phyloP scores from a whole-genome alignment of 2,888 invertebrate species.

The Philopedon plagiatum region DNA sequence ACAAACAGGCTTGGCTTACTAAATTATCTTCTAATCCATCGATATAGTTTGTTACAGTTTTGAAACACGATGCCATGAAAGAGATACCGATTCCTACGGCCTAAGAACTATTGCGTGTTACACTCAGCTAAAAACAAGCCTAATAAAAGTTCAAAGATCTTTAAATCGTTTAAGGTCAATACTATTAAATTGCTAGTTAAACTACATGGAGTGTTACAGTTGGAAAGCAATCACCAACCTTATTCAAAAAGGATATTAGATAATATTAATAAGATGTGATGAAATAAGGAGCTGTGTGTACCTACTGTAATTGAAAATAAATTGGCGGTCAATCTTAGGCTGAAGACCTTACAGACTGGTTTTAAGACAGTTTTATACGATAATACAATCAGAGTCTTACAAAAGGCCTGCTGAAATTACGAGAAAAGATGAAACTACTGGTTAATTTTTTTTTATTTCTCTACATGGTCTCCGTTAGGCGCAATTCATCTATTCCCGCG shows the following conservation, averaged over 20 bases:
- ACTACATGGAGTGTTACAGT: slow-evolving; percentile 8
- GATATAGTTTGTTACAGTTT: slow-evolving; percentile 28
- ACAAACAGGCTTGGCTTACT: slow-evolving; percentile 7
- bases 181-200: slow-evolving; percentile 4
- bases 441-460: too few species aligned
- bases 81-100: neutral
- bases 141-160: slow-evolving; percentile 33
- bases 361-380: too few species aligned
- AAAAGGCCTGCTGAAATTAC: too few species aligned
- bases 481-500: too few species aligned
- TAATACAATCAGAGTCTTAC: too few species aligned
- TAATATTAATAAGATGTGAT: slow-evolving; percentile 14
- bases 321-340: too few species aligned
- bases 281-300: too few species aligned
- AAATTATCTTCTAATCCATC: slow-evolving; percentile 8
- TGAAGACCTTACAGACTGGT: too few species aligned
- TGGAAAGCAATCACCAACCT: slow-evolving; percentile 15
- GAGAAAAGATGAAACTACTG: too few species aligned
- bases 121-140: slow-evolving; percentile 21
- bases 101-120: slow-evolving; percentile 22
- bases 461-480: too few species aligned
- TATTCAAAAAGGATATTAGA: slow-evolving; percentile 3
- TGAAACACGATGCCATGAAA: slow-evolving; percentile 6
- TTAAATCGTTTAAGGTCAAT: slow-evolving; percentile 29
- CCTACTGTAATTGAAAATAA: too few species aligned